Percentiles rank a stretch among this genome's conserved stretches.
Conservation (phyloP, 2,888 invertebrate genomes). For the Coenonympha arcania region DNA sequence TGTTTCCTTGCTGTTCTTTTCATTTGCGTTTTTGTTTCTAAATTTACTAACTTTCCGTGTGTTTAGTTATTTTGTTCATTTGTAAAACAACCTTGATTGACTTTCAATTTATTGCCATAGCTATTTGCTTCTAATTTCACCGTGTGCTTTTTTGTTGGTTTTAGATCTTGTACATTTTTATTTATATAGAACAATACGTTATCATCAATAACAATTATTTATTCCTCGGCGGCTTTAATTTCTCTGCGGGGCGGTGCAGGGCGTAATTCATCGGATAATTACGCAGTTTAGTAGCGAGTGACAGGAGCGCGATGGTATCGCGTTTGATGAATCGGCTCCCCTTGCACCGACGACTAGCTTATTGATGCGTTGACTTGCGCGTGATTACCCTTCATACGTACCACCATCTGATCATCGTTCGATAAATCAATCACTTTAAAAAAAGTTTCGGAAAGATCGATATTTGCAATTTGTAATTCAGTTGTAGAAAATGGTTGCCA, state of each 20-base stretch:
- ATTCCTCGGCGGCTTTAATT: slow-evolving; percentile 2
- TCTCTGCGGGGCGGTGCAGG: slow-evolving; percentile 3
- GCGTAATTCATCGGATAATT: slow-evolving; percentile 40
- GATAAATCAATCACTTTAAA: background rate
- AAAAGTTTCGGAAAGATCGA: background rate
- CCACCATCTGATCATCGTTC: background rate
- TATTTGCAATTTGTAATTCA: background rate
- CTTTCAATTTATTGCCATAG: too few species aligned
- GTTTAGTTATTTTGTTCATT: too few species aligned
- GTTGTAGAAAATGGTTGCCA: background rate
- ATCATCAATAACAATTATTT: slow-evolving; percentile 1
- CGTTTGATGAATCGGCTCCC: slow-evolving; percentile 54
- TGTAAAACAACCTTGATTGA: too few species aligned
- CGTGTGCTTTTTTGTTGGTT: too few species aligned
- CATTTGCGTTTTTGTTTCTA: too few species aligned
- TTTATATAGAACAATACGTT: too few species aligned
- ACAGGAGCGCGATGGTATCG: slow-evolving; percentile 52
- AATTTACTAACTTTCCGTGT: too few species aligned
- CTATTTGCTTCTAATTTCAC: too few species aligned
- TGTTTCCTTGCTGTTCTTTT: too few species aligned
- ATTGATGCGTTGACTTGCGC: slow-evolving; percentile 44
- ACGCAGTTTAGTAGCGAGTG: slow-evolving; percentile 55
- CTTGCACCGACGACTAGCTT: slow-evolving; percentile 36
- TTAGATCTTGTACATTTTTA: background rate
- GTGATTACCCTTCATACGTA: slow-evolving; percentile 34